These are phyloP conservation scores for Lottia gigantea DNA, from an alignment of 2,888 invertebrate genomes.

Conservation along the genomic window DNA sequence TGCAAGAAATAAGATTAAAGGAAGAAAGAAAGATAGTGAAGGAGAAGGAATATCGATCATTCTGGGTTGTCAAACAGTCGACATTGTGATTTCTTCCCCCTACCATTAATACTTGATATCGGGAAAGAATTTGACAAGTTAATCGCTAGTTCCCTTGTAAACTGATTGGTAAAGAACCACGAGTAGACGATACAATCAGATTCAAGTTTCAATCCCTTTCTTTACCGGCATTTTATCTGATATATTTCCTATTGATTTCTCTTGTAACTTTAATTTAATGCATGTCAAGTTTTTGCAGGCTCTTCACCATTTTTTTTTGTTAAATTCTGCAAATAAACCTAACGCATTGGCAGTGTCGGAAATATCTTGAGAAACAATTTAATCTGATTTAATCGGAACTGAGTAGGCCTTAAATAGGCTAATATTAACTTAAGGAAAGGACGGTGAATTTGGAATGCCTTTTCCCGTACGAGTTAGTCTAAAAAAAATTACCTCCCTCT, in stretches of 20 bases:
- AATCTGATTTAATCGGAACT: too few species aligned
- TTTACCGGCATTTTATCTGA: neutral
- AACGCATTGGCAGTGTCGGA: too few species aligned
- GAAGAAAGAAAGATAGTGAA: neutral
- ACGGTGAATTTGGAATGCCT: too few species aligned
- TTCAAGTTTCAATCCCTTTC: constrained; percentile 1
- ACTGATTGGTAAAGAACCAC: neutral
- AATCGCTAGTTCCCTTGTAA: constrained; percentile 11
- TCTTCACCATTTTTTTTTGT: neutral
- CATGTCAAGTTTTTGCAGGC: too few species aligned
- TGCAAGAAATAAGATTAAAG: neutral
- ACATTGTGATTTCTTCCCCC: neutral
- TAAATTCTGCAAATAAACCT: neutral
- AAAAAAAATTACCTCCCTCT: too few species aligned
- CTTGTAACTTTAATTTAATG: constrained; percentile 7
- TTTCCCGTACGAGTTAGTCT: too few species aligned
- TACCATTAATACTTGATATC: constrained; percentile 6
- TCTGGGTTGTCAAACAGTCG: neutral
- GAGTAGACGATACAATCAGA: neutral
- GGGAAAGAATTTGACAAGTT: constrained; percentile 8
- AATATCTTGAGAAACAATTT: too few species aligned
- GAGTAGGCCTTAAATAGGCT: too few species aligned
- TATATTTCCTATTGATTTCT: too few species aligned
- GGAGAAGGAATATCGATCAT: constrained; percentile 3
- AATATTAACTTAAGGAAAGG: too few species aligned